phyloP scores from a whole-genome alignment of 2,797 vertebrate genomes.

The Sebastolobus altivelis region DNA sequence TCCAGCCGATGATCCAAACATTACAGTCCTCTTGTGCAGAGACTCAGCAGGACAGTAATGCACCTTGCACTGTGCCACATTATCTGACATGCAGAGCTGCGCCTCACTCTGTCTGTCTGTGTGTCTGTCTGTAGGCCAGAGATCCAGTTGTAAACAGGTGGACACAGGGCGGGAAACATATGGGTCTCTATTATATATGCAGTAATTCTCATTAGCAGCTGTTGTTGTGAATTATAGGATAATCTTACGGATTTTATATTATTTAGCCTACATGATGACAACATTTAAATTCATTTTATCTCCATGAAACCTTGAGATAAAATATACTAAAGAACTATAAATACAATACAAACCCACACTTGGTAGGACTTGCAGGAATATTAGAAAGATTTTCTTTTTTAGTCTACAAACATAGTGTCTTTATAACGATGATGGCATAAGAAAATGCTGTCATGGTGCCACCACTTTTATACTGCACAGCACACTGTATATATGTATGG shows the following conservation, averaged over 20 bases:
- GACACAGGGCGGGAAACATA: constrained; percentile 1
- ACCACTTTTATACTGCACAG: too few species aligned
- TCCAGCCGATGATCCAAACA: not conserved
- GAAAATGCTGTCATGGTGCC: too few species aligned
- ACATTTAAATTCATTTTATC: not conserved
- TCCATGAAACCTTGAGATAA: not conserved
- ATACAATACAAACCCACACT: too few species aligned
- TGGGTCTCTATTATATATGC: not conserved
- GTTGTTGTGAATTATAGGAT: not conserved
- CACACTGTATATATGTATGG: too few species aligned
- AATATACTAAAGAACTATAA: not conserved
- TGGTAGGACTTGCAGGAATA: too few species aligned
- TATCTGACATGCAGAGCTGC: not conserved
- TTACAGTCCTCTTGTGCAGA: not conserved
- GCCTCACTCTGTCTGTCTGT: not conserved
- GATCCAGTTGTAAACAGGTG: constrained; percentile 6
- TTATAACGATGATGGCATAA: too few species aligned
- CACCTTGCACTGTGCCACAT: not conserved
- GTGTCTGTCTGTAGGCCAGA: too few species aligned
- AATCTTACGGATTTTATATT: not conserved
- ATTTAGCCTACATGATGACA: not conserved
- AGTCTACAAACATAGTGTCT: too few species aligned
- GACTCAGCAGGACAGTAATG: not conserved
- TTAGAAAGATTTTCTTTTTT: too few species aligned
- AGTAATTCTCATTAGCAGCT: not conserved